Evolutionary conservation across 2,797 vertebrate species (phyloP), one percentile per base, ranked within the genome.

Genomic region (Apogon talboti): DNA sequence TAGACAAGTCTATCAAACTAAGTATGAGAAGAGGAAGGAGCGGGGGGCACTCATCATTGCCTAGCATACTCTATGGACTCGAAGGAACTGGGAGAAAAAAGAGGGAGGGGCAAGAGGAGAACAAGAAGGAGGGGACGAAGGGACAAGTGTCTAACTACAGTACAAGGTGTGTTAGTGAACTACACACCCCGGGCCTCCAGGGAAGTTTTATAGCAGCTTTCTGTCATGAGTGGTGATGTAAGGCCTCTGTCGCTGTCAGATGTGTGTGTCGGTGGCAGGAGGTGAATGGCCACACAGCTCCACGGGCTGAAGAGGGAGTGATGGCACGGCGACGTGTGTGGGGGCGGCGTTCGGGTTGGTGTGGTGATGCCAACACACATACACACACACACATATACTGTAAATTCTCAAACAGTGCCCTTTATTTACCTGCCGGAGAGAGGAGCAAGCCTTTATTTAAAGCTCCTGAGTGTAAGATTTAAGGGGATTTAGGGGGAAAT

Each of bases 1-100:
- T 89, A 85, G 74, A 84, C 53, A 76, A 90, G 87, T 88, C 84
- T 80, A 89, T 89, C 81, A 89, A 84, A 87, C 69, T 60, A 72
- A 84, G 80, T 79, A 70, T 68, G 62, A 71, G 21, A n/a, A 15
- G 42, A 68, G 30, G 41, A 44, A 42, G 35, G 13, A 7, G 24
- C 14, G 33, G 50, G 15, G 57, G 66, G 80, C 69, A 54, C 56
- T 78, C 79, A 80, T 84, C 80, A 88, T 85, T 80, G 87, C 78
- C 76, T 71, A 76, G 73, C 55, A 54, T 68, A 79, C 75, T 81
- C 68, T 59, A 24, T 7, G 12, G 63, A 73, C 66, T 56, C 35
- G 35, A 62, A 73, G 52, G 57, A 71, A 65, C 54, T 57, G 49
- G 74, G 80, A 81, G 68, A 55, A 65, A 66, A 11, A 51, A 9